A percentile compares a stretch with the other conserved stretches of the same genome.
Evolutionary conservation across 2,113 vertebrate species (phyloP).

Genomic region (Ia io): DNA sequence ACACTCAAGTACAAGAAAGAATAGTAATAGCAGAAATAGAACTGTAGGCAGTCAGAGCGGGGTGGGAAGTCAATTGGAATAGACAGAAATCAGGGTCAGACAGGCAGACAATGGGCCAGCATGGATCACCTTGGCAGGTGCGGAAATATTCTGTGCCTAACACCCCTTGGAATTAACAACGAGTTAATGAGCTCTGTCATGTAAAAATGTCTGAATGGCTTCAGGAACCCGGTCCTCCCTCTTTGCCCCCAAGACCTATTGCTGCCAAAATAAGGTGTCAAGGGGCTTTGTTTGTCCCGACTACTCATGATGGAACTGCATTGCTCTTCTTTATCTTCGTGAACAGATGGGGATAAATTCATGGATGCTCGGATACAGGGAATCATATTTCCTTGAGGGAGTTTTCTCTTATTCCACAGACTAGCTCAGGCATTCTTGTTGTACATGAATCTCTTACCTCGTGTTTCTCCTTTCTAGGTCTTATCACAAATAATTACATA

Average conservation of each 20-base stretch:
- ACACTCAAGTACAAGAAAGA: neutral
- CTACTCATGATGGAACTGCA: neutral
- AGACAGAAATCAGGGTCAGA: neutral
- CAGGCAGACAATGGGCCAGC: neutral
- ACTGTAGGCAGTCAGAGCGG: neutral
- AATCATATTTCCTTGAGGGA: neutral
- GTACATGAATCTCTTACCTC: neutral
- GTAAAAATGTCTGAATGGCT: neutral
- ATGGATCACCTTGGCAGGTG: neutral
- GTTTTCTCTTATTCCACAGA: neutral
- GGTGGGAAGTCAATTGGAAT: neutral
- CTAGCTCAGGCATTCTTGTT: neutral
- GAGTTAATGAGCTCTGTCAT: neutral
- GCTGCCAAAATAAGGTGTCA: neutral
- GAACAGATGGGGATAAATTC: slow-evolving; percentile 12
- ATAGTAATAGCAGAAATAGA: neutral
- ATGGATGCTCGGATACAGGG: neutral
- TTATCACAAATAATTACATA: neutral
- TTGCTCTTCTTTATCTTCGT: neutral
- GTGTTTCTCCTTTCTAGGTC: neutral
- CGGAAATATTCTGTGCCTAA: neutral
- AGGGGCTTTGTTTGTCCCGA: neutral
- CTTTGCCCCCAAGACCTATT: neutral
- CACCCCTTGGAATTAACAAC: neutral
- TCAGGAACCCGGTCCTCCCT: neutral